Evolutionary conservation across 2,888 invertebrate species (phyloP).

Genomic region (Bellardia pandia): DNA sequence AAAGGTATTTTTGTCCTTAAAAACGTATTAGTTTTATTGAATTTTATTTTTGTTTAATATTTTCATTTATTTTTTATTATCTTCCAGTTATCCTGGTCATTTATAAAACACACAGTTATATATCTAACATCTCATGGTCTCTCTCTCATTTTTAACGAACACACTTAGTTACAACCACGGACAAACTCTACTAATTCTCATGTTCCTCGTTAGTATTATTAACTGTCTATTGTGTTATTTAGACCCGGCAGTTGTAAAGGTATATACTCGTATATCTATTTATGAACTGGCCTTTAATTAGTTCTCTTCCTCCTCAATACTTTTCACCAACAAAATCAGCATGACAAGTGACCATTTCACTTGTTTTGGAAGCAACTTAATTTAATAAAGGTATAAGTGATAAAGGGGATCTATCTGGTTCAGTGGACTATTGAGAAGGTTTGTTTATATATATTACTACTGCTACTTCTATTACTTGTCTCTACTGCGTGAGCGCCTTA

Average conservation of each 20-base stretch:
- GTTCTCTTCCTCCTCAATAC: too few relatives aligned
- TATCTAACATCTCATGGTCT: not conserved
- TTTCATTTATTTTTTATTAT: conserved; percentile 7
- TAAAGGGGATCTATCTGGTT: too few relatives aligned
- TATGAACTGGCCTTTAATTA: too few relatives aligned
- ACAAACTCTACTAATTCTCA: conserved; percentile 3
- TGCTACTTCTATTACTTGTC: too few relatives aligned
- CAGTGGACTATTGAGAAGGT: too few relatives aligned
- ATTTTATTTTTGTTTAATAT: conserved; percentile 3
- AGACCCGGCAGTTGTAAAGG: too few relatives aligned
- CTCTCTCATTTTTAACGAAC: not conserved
- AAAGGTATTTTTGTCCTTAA: not conserved
- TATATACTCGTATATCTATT: too few relatives aligned
- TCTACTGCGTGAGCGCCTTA: conserved; percentile 4
- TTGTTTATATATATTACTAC: too few relatives aligned
- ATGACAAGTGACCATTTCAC: too few relatives aligned
- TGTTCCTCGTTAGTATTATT: conserved; percentile 36
- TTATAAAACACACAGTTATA: not conserved
- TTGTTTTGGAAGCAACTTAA: too few relatives aligned
- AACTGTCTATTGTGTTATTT: conserved; percentile 22
- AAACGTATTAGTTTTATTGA: not conserved
- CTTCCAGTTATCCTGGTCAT: not conserved
- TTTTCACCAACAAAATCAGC: too few relatives aligned
- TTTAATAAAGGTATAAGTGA: too few relatives aligned
- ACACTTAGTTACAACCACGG: not conserved